Evolutionary conservation across 92 coral and sea anemone genomes (phyloP).

Genomic region (Diadumene lineata): DNA sequence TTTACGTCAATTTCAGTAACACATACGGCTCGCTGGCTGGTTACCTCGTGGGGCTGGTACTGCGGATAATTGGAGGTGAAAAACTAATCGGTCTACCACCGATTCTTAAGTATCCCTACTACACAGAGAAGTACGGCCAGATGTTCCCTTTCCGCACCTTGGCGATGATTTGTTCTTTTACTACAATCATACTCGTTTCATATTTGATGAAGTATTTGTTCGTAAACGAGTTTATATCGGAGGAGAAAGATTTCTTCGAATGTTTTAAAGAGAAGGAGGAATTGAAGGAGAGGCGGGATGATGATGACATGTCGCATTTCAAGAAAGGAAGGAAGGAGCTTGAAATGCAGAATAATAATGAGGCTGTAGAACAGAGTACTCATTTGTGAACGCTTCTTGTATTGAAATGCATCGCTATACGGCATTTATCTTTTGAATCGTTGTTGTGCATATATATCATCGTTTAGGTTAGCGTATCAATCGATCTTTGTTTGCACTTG

Average conservation of each 20-base stretch:
- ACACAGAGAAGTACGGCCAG: conserved; percentile 67
- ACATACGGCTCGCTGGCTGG: conserved; percentile 84
- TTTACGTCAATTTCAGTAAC: conserved; percentile 60
- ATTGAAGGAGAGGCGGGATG: not conserved
- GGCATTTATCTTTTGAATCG: no score
- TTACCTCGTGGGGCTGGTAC: conserved; percentile 72
- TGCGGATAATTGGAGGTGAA: conserved; percentile 87
- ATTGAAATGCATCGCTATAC: no score
- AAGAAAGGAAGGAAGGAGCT: no score
- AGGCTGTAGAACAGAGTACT: no score
- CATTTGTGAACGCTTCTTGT: no score
- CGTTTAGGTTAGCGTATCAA: no score
- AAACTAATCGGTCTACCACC: conserved; percentile 59
- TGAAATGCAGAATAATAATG: no score
- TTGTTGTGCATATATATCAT: no score
- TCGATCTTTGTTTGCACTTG: no score
- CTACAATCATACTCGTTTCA: conserved; percentile 72
- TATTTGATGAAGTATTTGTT: conserved; percentile 61
- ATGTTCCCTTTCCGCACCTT: conserved; percentile 90
- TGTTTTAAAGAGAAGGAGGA: conserved; percentile 51
- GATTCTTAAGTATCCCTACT: conserved; percentile 77
- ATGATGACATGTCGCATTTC: no score
- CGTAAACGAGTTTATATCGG: conserved; percentile 54
- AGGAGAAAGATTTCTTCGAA: conserved; percentile 60
- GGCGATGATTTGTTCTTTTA: conserved; percentile 73